Base-by-base conservation (phyloP, 1,140 invertebrate species). In the Drosophila jambulina region DNA sequence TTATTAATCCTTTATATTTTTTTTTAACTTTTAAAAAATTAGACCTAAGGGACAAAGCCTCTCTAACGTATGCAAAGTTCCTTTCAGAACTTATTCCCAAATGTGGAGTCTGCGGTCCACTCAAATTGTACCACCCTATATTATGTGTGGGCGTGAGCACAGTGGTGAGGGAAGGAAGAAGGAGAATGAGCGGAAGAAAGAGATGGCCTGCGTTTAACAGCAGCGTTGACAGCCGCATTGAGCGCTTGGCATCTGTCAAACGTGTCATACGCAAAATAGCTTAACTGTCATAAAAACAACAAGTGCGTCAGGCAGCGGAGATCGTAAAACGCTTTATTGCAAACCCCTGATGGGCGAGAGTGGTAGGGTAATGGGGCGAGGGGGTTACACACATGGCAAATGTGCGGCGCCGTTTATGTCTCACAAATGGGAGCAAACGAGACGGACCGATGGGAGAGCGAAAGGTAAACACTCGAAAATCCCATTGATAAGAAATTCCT, bases 241-340 rank as follows among this genome's bases (percentile, higher is more conserved):
- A 74, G 59, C 69, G 78, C 68, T 78, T 64, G 80, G 74, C 85
- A 84, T 90, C 84, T 90, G 84, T 90, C 78, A 88, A 84, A 88
- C 85, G 77, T 90, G 84, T 88, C 85, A 90, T 84, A 88, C 84
- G 85, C 85, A 84, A 90, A 88, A 88, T 88, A 88, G 85, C 85
- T 90, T 84, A 90, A 90, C 85, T 84, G 77, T 84, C 85, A 84
- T 88, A 84, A 90, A 88, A 88, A 90, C 80, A 79, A 72, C 65
- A 81, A 80, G 75, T 61, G 64, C 69, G 72, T 53, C 75, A 62
- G 43, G 51, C 56, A 57, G 57, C 48, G 58, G 74, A 64, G 51
- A 78, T 72, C 85, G 78, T 88, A 90, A 90, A 90, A 90, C 78
- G 78, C 69, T 88, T 88, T 90, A 88, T 84, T 83, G 64, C 85